Percentiles rank a stretch among this genome's conserved stretches.
Conservation (phyloP, 2,113 vertebrate species). For the Pimephales promelas region DNA sequence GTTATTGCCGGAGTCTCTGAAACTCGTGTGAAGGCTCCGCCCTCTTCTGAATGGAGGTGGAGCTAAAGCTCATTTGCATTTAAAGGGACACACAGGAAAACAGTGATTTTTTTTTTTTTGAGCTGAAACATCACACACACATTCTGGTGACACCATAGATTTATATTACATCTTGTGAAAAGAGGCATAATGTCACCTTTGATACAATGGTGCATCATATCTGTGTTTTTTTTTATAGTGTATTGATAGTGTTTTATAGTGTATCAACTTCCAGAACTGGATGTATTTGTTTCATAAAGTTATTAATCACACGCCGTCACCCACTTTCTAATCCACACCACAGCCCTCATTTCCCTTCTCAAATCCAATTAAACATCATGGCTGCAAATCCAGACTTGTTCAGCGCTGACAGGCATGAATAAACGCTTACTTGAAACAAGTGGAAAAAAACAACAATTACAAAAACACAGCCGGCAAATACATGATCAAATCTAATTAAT, state of each 20-base stretch:
- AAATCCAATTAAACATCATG: constrained; percentile 41
- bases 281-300: neutral
- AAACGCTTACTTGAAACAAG: constrained; percentile 26
- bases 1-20: too few relatives aligned
- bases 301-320: neutral
- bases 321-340: neutral
- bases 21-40: too few relatives aligned
- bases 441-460: constrained; percentile 3
- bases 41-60: too few relatives aligned
- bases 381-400: constrained; percentile 15
- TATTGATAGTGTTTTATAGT: too few relatives aligned
- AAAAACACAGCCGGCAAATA: constrained; percentile 33
- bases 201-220: neutral
- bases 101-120: too few relatives aligned
- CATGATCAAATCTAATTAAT: constrained; percentile 37
- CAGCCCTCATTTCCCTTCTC: constrained; percentile 9
- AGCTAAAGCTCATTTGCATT: too few relatives aligned
- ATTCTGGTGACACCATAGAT: too few relatives aligned
- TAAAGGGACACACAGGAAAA: too few relatives aligned
- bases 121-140: too few relatives aligned
- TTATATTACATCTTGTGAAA: too few relatives aligned
- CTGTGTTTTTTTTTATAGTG: neutral
- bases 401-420: constrained; percentile 4
- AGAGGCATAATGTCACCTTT: too few relatives aligned
- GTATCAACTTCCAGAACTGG: neutral